Evolutionary conservation across 2,113 vertebrate species (phyloP).

Genomic region (Rhadina sibilatrix): DNA sequence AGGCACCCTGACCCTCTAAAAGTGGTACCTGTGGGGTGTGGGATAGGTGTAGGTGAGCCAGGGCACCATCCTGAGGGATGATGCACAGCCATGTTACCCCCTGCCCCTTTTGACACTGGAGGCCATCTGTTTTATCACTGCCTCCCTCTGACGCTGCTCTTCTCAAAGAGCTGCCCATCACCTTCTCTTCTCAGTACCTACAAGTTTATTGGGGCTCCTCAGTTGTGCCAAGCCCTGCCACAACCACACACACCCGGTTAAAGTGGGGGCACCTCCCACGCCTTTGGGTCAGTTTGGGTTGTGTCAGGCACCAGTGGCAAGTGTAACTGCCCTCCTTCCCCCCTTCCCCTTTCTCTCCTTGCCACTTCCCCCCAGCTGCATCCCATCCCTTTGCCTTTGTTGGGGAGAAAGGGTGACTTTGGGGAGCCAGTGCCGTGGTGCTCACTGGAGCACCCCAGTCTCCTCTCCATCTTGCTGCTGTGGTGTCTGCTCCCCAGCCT

Average conservation of each 20-base stretch:
- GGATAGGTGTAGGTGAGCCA: background rate
- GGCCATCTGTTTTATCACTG: background rate
- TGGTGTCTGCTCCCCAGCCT: constrained; percentile 31
- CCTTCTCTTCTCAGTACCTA: background rate
- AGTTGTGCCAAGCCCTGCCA: rapidly evolving
- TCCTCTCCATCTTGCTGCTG: constrained; percentile 18
- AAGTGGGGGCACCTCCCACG: rapidly evolving
- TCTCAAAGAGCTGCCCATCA: background rate
- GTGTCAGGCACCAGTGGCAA: background rate
- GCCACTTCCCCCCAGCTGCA: background rate
- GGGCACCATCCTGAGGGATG: background rate
- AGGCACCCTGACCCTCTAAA: background rate
- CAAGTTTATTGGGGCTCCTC: background rate
- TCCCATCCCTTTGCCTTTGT: background rate
- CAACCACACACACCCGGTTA: background rate
- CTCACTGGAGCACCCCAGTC: background rate
- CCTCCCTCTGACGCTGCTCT: background rate
- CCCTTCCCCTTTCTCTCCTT: background rate
- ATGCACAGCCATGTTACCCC: rapidly evolving
- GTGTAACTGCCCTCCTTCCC: background rate
- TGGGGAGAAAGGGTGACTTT: background rate
- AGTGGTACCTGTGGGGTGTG: background rate
- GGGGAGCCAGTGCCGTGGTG: background rate
- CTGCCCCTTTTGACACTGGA: background rate
- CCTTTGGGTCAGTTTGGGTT: background rate